phyloP scores from a whole-genome alignment of 2,113 vertebrate genomes.

The Pimephales promelas region DNA sequence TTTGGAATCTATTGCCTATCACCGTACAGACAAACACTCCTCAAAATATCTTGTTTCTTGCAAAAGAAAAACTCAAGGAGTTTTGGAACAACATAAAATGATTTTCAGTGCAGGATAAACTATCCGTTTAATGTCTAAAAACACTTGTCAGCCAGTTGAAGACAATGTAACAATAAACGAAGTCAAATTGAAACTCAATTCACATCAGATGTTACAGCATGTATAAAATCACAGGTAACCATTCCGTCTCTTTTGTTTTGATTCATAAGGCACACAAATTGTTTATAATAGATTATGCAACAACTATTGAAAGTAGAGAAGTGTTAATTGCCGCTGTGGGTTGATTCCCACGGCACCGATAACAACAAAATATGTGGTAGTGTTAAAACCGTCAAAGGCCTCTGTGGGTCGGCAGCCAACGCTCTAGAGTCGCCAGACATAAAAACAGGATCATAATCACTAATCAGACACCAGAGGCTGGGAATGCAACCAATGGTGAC shows the following conservation, averaged over 20 bases:
- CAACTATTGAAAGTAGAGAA: neutral
- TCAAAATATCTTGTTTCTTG: neutral
- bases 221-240: conserved; percentile 16
- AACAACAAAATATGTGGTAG: conserved; percentile 1
- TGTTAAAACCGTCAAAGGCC: conserved; percentile 20
- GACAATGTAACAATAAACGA: conserved; percentile 20
- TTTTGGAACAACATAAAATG: neutral
- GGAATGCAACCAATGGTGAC: conserved; percentile 3
- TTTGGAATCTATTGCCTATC: neutral
- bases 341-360: neutral
- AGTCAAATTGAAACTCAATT: conserved; percentile 19
- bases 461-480: conserved; percentile 19
- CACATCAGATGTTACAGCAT: conserved; percentile 1
- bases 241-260: neutral
- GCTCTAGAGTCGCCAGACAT: conserved; percentile 7
- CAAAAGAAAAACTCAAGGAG: neutral
- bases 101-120: neutral
- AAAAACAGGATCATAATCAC: neutral
- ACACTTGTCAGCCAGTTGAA: conserved; percentile 10
- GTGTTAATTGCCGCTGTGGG: neutral
- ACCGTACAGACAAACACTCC: neutral
- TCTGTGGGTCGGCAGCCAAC: neutral
- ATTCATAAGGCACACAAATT: neutral
- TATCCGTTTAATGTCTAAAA: neutral
- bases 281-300: neutral